phyloP scores from a whole-genome alignment of 1,140 invertebrate genomes.

The Cecropterus lyciades region DNA sequence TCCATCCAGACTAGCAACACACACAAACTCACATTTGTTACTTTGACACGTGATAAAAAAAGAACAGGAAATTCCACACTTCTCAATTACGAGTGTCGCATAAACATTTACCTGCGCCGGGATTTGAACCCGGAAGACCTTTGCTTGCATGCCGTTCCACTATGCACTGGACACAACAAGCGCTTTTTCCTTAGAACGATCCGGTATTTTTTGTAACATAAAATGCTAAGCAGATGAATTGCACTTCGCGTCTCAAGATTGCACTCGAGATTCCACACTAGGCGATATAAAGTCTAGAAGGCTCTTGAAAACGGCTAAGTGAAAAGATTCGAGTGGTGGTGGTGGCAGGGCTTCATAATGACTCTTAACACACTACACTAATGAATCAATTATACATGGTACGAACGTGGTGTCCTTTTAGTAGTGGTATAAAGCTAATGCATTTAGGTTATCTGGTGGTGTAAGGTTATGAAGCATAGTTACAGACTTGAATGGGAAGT shows the following conservation, averaged over 20 bases:
- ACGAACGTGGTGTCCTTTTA: too few species aligned
- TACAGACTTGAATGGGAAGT: too few species aligned
- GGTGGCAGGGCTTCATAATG: constrained; percentile 9
- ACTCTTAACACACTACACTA: constrained; percentile 14
- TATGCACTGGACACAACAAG: constrained; percentile 12
- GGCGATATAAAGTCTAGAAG: constrained; percentile 23
- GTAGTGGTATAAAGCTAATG: too few species aligned
- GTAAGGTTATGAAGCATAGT: too few species aligned
- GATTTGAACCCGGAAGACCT: constrained; percentile 32
- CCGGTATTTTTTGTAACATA: constrained; percentile 15
- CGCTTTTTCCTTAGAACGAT: constrained; percentile 15
- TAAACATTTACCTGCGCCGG: constrained; percentile 19
- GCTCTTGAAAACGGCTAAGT: constrained; percentile 21
- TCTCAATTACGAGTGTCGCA: constrained; percentile 17
- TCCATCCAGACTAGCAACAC: too few species aligned
- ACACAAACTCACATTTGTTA: too few species aligned
- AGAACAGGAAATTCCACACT: constrained; percentile 5
- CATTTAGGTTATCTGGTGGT: too few species aligned
- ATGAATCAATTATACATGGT: constrained; percentile 1
- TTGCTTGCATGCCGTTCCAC: constrained; percentile 11
- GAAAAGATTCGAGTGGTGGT: constrained; percentile 27
- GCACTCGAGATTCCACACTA: constrained; percentile 12
- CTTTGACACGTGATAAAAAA: background rate
- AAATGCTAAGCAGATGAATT: constrained; percentile 29
- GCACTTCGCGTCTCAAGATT: background rate